These are phyloP conservation scores for Holothuria glaberrima DNA, from an alignment of 35 echinoderm and acorn worm species.

Conservation along the genomic window DNA sequence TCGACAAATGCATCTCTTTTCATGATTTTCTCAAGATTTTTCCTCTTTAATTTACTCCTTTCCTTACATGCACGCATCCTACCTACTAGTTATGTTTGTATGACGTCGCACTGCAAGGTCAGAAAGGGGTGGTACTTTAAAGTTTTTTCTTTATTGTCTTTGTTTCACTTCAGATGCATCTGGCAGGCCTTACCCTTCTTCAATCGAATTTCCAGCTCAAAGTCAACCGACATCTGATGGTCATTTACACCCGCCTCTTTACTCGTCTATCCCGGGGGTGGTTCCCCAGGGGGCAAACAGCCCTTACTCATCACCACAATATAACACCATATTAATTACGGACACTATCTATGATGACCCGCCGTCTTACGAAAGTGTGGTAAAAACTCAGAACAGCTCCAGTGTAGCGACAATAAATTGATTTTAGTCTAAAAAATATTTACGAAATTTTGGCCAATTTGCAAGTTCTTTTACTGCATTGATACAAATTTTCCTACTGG, in stretches of 20 bases:
- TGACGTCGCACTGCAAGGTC: not conserved
- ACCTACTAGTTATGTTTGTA: not conserved
- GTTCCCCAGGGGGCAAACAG: not conserved
- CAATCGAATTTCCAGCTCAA: not conserved
- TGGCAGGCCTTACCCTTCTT: not conserved
- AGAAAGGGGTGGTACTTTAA: not conserved
- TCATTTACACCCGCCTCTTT: not conserved
- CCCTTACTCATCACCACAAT: not conserved
- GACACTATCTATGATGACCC: not conserved
- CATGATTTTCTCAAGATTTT: no score
- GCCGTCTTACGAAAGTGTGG: conserved; percentile 13
- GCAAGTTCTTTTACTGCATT: no score
- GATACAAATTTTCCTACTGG: no score
- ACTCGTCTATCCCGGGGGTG: not conserved
- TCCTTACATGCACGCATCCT: not conserved
- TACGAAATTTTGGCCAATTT: no score
- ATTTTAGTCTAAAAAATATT: not conserved
- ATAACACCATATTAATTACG: not conserved
- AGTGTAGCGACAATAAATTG: not conserved
- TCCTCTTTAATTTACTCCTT: no score
- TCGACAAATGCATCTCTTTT: no score
- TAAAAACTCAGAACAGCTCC: not conserved
- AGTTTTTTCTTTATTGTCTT: not conserved
- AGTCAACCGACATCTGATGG: not conserved
- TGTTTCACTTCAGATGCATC: conserved; percentile 16